phyloP scores from a whole-genome alignment of 2,888 invertebrate genomes.

The Lordiphosa andalusiaca region DNA sequence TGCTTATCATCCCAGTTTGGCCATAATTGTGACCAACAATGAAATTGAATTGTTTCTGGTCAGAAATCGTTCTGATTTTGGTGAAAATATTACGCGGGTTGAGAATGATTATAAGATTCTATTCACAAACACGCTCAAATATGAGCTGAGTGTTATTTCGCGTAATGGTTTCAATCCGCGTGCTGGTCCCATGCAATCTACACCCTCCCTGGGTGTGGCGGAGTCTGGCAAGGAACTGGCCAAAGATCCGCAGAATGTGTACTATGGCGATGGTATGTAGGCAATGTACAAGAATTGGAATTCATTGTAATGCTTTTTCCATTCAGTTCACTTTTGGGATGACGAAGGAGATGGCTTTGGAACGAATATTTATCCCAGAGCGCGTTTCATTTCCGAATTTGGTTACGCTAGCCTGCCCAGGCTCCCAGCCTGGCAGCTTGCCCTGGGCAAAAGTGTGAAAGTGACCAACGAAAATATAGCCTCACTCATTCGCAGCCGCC shows the following conservation, averaged over 20 bases:
- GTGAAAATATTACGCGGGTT: constrained; percentile 82
- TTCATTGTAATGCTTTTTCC: background rate
- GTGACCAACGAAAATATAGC: constrained; percentile 82
- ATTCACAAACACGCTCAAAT: constrained; percentile 88
- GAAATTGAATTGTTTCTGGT: constrained; percentile 95
- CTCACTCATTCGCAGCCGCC: constrained; percentile 87
- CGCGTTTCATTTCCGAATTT: constrained; percentile 96
- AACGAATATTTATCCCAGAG: constrained; percentile 86
- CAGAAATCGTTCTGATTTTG: constrained; percentile 87
- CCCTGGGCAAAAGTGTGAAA: constrained; percentile 79
- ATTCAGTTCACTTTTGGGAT: constrained; percentile 91
- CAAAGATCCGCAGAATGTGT: constrained; percentile 86
- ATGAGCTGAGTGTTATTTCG: constrained; percentile 81
- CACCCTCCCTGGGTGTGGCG: constrained; percentile 92
- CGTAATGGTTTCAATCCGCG: constrained; percentile 70
- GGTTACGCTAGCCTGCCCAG: constrained; percentile 95
- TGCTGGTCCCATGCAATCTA: constrained; percentile 86
- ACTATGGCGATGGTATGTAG: constrained; percentile 90
- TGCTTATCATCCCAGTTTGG: constrained; percentile 92
- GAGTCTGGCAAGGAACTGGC: constrained; percentile 88
- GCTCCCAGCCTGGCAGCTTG: constrained; percentile 84
- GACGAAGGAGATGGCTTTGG: constrained; percentile 90
- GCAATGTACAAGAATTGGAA: background rate
- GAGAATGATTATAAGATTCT: constrained; percentile 89
- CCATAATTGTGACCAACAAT: constrained; percentile 95